phyloP scores from a whole-genome alignment of 1,140 invertebrate genomes.

The Dendroctonus valens region DNA sequence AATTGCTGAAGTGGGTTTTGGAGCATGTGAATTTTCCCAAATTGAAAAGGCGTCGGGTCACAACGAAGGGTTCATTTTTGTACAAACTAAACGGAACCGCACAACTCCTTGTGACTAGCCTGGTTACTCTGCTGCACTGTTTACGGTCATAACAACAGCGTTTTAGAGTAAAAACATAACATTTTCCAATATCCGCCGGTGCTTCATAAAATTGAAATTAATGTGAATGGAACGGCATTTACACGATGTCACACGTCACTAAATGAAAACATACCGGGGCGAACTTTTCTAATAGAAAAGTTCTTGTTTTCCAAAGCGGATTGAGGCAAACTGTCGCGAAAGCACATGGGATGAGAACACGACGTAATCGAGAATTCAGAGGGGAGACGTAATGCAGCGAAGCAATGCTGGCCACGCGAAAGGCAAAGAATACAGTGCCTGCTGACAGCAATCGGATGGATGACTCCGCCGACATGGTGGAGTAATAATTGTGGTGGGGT shows the following conservation, averaged over 20 bases:
- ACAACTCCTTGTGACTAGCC: too few species aligned
- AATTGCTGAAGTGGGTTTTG: too few species aligned
- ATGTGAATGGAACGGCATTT: background rate
- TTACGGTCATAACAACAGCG: too few species aligned
- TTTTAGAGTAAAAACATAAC: too few species aligned
- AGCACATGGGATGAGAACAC: conserved; percentile 24
- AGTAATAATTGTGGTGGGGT: conserved; percentile 20
- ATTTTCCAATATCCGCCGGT: too few species aligned
- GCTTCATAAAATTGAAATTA: background rate
- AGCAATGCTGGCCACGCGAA: conserved; percentile 11
- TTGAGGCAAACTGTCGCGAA: conserved; percentile 3
- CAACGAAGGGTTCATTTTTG: too few species aligned
- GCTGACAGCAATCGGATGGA: conserved; percentile 24
- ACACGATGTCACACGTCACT: conserved; percentile 5
- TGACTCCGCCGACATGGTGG: conserved; percentile 26
- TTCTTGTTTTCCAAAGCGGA: conserved; percentile 4
- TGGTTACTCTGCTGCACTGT: too few species aligned
- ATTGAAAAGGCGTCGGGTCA: too few species aligned
- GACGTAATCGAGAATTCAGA: conserved; percentile 17
- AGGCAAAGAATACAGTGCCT: conserved; percentile 24
- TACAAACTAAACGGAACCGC: too few species aligned
- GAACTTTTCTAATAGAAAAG: conserved; percentile 4
- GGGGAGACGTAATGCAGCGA: conserved; percentile 17
- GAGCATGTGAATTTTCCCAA: too few species aligned
- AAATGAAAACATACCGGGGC: conserved; percentile 2